These are phyloP conservation scores for Watsonalla cultraria DNA, from an alignment of 2,888 invertebrate species.

Conservation along the genomic window DNA sequence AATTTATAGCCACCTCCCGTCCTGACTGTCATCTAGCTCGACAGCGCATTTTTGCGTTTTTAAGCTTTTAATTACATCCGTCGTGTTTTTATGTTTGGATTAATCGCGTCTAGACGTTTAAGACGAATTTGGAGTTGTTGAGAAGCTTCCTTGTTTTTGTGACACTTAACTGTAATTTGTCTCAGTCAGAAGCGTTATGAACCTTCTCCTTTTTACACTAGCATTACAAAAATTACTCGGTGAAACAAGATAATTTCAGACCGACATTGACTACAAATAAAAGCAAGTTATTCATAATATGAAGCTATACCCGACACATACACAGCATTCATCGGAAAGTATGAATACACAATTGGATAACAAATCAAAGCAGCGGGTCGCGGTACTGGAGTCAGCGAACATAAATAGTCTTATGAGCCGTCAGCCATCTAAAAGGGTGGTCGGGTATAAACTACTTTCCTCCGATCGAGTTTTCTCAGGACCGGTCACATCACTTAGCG, in stretches of 20 bases:
- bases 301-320: too few species aligned
- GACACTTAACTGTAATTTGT: too few species aligned
- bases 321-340: background rate
- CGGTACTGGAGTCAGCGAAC: background rate
- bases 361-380: background rate
- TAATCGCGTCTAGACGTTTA: too few species aligned
- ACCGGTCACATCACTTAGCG: conserved; percentile 63
- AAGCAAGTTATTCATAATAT: background rate
- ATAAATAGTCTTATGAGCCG: conserved; percentile 20
- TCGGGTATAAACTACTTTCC: conserved; percentile 56
- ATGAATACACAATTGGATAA: background rate
- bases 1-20: conserved; percentile 46
- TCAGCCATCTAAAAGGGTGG: conserved; percentile 51
- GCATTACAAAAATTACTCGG: too few species aligned
- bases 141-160: too few species aligned
- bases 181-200: too few species aligned
- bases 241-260: background rate
- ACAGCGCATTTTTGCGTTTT: background rate
- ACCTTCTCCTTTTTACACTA: too few species aligned
- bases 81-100: background rate
- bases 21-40: conserved; percentile 14
- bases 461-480: conserved; percentile 67
- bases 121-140: too few species aligned
- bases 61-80: background rate
- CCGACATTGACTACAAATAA: background rate